A percentile compares a stretch with the other conserved stretches of the same genome.
These are phyloP conservation scores for Todiramphus chloris DNA, from an alignment of 2,113 vertebrate genomes.

Conservation along the genomic window DNA sequence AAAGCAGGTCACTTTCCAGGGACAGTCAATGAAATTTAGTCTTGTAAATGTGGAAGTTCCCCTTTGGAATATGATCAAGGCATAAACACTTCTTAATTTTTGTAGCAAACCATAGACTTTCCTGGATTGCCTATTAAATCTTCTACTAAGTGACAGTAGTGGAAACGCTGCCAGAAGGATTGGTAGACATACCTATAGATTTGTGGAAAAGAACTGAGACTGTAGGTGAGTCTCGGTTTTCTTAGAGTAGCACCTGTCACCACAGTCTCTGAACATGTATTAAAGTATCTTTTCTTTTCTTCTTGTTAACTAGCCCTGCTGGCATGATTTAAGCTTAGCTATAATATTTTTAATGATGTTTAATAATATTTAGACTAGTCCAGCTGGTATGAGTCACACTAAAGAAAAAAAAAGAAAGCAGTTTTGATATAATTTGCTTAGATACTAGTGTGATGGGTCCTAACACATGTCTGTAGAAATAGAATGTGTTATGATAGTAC, in stretches of 20 bases:
- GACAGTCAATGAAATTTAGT: background rate
- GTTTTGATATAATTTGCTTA: background rate
- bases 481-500: background rate
- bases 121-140: background rate
- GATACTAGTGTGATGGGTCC: background rate
- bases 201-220: background rate
- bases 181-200: background rate
- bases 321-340: background rate
- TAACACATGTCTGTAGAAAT: background rate
- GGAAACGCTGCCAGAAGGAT: background rate
- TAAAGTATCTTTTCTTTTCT: background rate
- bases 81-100: background rate
- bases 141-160: background rate
- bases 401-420: background rate
- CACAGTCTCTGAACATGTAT: background rate
- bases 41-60: background rate
- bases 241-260: background rate
- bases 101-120: background rate
- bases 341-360: slow-evolving; percentile 27
- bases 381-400: slow-evolving; percentile 43
- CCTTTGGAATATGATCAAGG: background rate
- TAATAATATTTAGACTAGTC: slow-evolving; percentile 62
- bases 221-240: background rate
- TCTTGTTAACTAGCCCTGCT: background rate
- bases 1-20: background rate